Base-by-base conservation (phyloP, 2,888 invertebrate genomes). In the Coelinius sp. region DNA sequence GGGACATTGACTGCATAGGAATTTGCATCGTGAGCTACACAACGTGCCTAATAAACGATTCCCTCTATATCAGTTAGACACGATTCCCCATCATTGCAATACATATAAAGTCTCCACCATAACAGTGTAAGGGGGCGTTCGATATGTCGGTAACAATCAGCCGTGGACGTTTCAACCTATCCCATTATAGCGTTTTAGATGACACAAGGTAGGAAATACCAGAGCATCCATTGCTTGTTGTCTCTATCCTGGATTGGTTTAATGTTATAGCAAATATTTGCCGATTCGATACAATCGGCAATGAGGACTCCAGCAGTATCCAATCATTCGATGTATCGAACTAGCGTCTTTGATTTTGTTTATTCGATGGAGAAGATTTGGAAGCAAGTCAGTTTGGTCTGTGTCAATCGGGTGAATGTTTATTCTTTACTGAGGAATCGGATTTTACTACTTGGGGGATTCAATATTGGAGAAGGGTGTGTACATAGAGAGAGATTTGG, bases 11-110 rank as follows among this genome's bases (percentile, higher is more conserved):
- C 68, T 72, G 72, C 72, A 72, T 72, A 68, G 72, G 72, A 72
- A 72, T 72, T 72, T 72, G 68, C 72, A 72, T 72, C 68, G 68
- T 63, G 67, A 62, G 53, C 63, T 56, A 31, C 68, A 68, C 75
- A 76, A 75, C 72, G 73, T 62, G 68, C 53, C 75, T 75, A 73
- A 77, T 75, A 75, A 72, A 70, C 62, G 66, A 76, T 76, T 75
- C 75, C 53, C 73, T 73, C 68, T 68, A 44, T 27, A 63, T 46
- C 17, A 49, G 41, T 27, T 49, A 31, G 44, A 46, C 49, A 44
- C 49, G 65, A 66, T 70, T 53, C 31, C 44, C 49, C 41, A 44
- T 20, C 46, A 31, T 31, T 59, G 25, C 31, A 22, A 63, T 63
- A 63, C 14, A 41, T 35, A 38, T 38, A 20, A 35, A 38, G 10